Percentiles rank a stretch among this genome's conserved stretches.
These are phyloP conservation scores for Malthinus flaveolus DNA, from an alignment of 2,888 invertebrate species.

Conservation along the genomic window DNA sequence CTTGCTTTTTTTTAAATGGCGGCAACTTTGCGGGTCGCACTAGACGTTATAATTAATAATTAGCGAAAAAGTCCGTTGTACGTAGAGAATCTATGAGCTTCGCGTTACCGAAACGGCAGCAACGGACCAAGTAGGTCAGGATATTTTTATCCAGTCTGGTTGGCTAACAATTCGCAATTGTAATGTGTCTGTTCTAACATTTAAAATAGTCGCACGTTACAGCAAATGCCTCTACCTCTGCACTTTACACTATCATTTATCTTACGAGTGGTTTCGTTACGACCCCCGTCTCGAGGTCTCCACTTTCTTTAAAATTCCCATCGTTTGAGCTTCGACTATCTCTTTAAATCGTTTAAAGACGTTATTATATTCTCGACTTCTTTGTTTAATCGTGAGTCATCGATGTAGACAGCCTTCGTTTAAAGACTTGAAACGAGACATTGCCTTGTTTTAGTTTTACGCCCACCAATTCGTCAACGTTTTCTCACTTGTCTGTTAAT, in stretches of 20 bases:
- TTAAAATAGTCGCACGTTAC: conserved; percentile 23
- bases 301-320: no score
- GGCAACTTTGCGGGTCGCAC: no score
- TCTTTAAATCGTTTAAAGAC: background rate
- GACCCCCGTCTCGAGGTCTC: no score
- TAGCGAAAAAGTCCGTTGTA: background rate
- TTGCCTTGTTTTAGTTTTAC: conserved; percentile 38
- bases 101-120: conserved; percentile 9
- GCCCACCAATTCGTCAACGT: conserved; percentile 33
- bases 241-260: no score
- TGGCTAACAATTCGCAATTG: conserved; percentile 18
- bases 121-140: conserved; percentile 32
- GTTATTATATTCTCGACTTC: background rate
- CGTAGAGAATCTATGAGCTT: background rate
- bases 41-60: conserved; percentile 19
- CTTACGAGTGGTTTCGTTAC: no score
- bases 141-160: conserved; percentile 32
- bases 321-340: no score
- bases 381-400: conserved; percentile 1
- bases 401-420: conserved; percentile 3
- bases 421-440: conserved; percentile 28
- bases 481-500: conserved; percentile 16
- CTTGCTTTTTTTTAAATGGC: no score
- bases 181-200: conserved; percentile 10
- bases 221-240: no score